Conservation (phyloP, 2,113 vertebrate genomes). For the Amblyornis subalaris region DNA sequence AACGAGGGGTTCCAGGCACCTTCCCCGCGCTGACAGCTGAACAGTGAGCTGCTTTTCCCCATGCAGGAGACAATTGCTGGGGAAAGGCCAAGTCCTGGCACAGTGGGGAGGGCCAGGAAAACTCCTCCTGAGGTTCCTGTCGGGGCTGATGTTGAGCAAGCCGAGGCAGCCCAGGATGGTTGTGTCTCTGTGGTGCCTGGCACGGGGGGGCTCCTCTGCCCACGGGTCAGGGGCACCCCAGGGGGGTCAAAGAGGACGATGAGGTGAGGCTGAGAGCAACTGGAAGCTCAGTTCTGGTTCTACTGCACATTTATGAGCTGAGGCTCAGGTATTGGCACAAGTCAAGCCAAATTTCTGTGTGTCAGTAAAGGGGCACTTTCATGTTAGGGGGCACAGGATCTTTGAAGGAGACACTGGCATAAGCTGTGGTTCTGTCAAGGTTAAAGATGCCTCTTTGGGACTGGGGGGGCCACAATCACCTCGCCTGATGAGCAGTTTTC, state of each 20-base stretch:
- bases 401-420: not conserved
- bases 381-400: not conserved
- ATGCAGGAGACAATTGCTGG: not conserved
- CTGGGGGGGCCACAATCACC: too few species aligned
- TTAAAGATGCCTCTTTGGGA: not conserved
- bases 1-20: not conserved
- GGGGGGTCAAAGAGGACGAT: not conserved
- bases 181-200: not conserved
- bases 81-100: not conserved
- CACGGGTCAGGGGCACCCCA: fast-evolving
- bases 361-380: not conserved
- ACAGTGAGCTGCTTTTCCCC: not conserved
- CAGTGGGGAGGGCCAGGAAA: not conserved
- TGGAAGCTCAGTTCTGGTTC: not conserved
- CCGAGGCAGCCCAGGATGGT: not conserved
- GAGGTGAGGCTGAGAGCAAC: not conserved
- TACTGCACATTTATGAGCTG: not conserved
- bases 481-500: not conserved
- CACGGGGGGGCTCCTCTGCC: not conserved
- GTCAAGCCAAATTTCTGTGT: not conserved
- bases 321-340: not conserved
- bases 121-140: not conserved
- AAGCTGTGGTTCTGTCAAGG: not conserved
- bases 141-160: not conserved
- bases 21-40: not conserved